Evolutionary conservation across 2,888 invertebrate genomes (phyloP).

Genomic region (Merodon equestris): DNA sequence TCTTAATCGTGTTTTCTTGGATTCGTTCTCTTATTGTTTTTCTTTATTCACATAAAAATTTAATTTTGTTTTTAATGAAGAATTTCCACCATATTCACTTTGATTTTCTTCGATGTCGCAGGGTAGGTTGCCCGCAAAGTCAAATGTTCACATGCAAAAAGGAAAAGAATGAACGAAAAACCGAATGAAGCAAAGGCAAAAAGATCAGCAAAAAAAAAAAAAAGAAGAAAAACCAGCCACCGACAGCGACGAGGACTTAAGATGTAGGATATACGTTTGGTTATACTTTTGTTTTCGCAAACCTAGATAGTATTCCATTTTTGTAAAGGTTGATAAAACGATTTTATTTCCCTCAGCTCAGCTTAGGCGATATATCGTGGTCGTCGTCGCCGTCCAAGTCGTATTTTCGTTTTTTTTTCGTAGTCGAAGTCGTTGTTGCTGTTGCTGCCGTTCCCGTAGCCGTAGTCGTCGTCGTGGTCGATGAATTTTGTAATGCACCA

Average conservation of each 20-base stretch:
- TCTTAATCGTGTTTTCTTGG: slow-evolving; percentile 13
- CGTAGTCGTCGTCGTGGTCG: slow-evolving; percentile 59
- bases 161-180: too few relatives aligned
- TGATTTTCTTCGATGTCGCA: slow-evolving; percentile 20
- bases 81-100: slow-evolving; percentile 20
- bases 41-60: not conserved
- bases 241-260: not conserved
- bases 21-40: not conserved
- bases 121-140: slow-evolving; percentile 29
- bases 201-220: too few relatives aligned
- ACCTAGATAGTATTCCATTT: slow-evolving; percentile 68
- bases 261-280: slow-evolving; percentile 14
- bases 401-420: slow-evolving; percentile 3
- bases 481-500: slow-evolving; percentile 69
- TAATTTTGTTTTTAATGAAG: too few relatives aligned
- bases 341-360: slow-evolving; percentile 21
- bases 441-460: slow-evolving; percentile 32
- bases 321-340: slow-evolving; percentile 29
- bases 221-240: not conserved
- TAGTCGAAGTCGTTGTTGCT: slow-evolving; percentile 1
- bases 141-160: slow-evolving; percentile 12
- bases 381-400: slow-evolving; percentile 27
- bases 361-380: slow-evolving; percentile 37
- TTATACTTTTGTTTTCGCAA: slow-evolving; percentile 34
- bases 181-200: too few relatives aligned